These are phyloP conservation scores for Xerus inauris DNA, from an alignment of 2,113 vertebrate species.

Conservation along the genomic window DNA sequence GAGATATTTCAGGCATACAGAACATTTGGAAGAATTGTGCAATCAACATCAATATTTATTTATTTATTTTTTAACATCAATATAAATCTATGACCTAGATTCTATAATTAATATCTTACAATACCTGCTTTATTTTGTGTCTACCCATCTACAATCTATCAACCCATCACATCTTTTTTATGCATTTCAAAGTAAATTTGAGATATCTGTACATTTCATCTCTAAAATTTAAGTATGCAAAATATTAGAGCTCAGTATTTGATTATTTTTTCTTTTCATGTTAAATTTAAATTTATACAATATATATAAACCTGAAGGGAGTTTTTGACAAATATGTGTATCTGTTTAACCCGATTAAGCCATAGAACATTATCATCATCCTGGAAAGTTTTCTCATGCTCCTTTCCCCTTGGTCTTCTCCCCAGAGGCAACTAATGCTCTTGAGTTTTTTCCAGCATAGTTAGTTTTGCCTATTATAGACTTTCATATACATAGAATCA, in stretches of 20 bases:
- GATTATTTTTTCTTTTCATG: constrained; percentile 53
- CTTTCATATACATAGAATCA: constrained; percentile 17
- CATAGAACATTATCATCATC: background rate
- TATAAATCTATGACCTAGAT: background rate
- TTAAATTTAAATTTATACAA: constrained; percentile 37
- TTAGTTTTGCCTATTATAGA: constrained; percentile 45
- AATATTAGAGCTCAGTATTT: constrained; percentile 54
- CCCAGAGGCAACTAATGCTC: background rate
- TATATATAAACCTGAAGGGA: constrained; percentile 24
- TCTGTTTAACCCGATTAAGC: constrained; percentile 34
- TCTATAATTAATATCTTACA: constrained; percentile 25
- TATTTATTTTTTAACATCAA: too few relatives aligned
- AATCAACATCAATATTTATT: constrained; percentile 19
- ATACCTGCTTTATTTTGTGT: constrained; percentile 28
- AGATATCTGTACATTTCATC: constrained; percentile 32
- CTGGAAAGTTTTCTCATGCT: background rate
- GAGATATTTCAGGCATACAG: constrained; percentile 2
- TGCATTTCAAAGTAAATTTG: constrained; percentile 60
- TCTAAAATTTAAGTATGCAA: constrained; percentile 1
- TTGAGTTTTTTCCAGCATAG: background rate
- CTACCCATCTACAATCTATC: background rate
- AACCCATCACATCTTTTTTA: constrained; percentile 16
- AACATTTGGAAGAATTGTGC: constrained; percentile 24
- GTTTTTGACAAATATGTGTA: constrained; percentile 31
- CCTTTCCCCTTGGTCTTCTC: background rate